Base-by-base conservation (phyloP, 1,140 invertebrate genomes). In the Pseudomyrmex cubaensis region DNA sequence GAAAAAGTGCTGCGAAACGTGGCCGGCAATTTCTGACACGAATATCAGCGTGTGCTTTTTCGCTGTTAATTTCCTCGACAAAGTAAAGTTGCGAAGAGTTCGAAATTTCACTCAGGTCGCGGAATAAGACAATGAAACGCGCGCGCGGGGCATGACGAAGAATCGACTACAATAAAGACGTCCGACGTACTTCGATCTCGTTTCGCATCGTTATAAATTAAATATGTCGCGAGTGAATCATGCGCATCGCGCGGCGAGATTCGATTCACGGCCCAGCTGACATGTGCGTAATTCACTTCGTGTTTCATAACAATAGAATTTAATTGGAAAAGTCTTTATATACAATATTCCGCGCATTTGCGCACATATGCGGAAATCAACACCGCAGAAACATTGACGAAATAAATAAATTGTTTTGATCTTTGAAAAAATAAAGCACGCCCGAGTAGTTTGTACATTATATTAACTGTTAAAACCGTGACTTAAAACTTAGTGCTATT, bases 141-240 rank as follows among this genome's bases (percentile, higher is more conserved):
- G 50, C 50, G 12, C 9, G 50, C 9, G 13, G 9, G 13, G 9
- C 8, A 10, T 10, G 15, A 52, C 25, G 22, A 2, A 20, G 20
- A 73, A 17, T 57, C 17, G 52, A 69, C 54, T 35, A 35, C 17
- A 56, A 56, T 57, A 54, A 70, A 12, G 7, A 10, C 8, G 15
- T 12, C 22, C 0, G 0, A 35, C 9, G 50, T 15, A 74, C 35
- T 82, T 75, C 63, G 46, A 74, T 74, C 70, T 75, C 50, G 9
- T 57, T 76, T 83, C 62, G 52, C 12, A 57, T 66, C 52, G 50
- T 52, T 54, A 48, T 59, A 17, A 52, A 52, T 83, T 83, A 83
- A 35, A 35, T 35, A 35, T 35, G 5, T 83, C 82, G 70, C 73
- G 57, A 69, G 17, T 76, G 82, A 83, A 83, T 83, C 82, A 76